Evolutionary conservation across 2,113 vertebrate species (phyloP).

Genomic region (Gnathonemus echidnorhynchus): DNA sequence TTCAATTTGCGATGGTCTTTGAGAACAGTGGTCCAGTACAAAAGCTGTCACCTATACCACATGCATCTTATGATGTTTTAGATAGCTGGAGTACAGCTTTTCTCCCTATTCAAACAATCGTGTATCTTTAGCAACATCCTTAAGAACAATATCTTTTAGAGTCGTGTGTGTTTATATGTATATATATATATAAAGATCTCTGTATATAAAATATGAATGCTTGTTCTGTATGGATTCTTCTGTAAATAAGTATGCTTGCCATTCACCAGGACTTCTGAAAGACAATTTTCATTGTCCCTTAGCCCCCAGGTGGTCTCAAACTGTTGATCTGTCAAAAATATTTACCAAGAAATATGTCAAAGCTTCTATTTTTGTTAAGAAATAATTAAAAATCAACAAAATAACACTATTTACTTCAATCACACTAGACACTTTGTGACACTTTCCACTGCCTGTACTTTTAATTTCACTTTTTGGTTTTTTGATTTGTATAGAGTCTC

Average conservation of each 20-base stretch:
- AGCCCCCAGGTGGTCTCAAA: background rate
- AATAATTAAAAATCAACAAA: constrained; percentile 53
- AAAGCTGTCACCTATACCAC: background rate
- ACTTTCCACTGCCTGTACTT: constrained; percentile 45
- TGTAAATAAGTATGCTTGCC: constrained; percentile 37
- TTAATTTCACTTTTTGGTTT: constrained; percentile 39
- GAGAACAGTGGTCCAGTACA: background rate
- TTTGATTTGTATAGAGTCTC: constrained; percentile 47
- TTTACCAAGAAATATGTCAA: constrained; percentile 58
- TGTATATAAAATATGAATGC: constrained; percentile 27
- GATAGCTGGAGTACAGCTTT: background rate
- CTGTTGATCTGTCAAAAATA: constrained; percentile 25
- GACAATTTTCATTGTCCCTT: background rate
- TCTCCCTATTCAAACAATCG: background rate
- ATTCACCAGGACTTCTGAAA: constrained; percentile 43
- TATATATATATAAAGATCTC: background rate
- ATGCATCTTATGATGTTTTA: background rate
- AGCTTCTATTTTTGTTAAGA: constrained; percentile 73
- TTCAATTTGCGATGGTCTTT: background rate
- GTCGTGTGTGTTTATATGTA: background rate
- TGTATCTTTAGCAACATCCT: background rate
- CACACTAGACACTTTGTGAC: constrained; percentile 61
- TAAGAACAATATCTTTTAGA: background rate
- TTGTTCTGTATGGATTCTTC: constrained; percentile 49
- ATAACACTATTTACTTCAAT: constrained; percentile 55